These are phyloP conservation scores for Cheilosia variabilis DNA, from an alignment of 2,888 invertebrate genomes.

Conservation along the genomic window DNA sequence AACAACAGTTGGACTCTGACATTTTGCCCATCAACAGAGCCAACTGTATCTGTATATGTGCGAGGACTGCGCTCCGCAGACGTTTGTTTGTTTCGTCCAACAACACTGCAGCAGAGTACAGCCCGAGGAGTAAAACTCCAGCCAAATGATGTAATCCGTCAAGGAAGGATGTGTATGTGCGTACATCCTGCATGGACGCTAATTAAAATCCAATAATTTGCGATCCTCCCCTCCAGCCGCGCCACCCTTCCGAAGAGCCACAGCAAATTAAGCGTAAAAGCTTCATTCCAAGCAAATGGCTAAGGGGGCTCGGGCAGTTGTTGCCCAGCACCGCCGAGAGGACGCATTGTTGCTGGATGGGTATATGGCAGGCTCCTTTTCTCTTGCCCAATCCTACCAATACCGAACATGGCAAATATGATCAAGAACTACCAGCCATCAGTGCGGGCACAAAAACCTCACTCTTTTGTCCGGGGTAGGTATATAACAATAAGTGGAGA, in stretches of 20 bases:
- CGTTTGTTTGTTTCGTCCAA: constrained; percentile 49
- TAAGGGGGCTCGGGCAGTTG: neutral
- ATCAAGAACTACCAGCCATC: constrained; percentile 34
- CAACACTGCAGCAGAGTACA: constrained; percentile 11
- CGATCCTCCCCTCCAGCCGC: constrained; percentile 15
- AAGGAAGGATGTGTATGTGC: constrained; percentile 59
- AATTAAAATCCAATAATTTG: constrained; percentile 75
- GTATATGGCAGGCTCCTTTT: neutral
- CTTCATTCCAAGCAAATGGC: constrained; percentile 40
- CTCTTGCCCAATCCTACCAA: constrained; percentile 27
- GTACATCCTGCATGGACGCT: constrained; percentile 71
- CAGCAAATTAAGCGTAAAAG: constrained; percentile 73
- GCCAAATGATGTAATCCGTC: constrained; percentile 55
- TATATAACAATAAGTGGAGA: constrained; percentile 60
- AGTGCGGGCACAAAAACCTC: constrained; percentile 20
- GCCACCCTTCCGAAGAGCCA: constrained; percentile 54
- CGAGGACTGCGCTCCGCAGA: constrained; percentile 40
- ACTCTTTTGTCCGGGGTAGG: constrained; percentile 12
- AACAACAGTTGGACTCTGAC: constrained; percentile 36
- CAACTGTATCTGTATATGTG: too few relatives aligned
- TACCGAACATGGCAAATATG: constrained; percentile 43
- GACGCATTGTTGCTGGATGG: constrained; percentile 8
- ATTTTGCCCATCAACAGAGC: constrained; percentile 41
- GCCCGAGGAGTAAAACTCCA: constrained; percentile 53
- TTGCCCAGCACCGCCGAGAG: constrained; percentile 6